Evolutionary conservation across 2,113 vertebrate species (phyloP).

Genomic region (Notarius lentiginosus): DNA sequence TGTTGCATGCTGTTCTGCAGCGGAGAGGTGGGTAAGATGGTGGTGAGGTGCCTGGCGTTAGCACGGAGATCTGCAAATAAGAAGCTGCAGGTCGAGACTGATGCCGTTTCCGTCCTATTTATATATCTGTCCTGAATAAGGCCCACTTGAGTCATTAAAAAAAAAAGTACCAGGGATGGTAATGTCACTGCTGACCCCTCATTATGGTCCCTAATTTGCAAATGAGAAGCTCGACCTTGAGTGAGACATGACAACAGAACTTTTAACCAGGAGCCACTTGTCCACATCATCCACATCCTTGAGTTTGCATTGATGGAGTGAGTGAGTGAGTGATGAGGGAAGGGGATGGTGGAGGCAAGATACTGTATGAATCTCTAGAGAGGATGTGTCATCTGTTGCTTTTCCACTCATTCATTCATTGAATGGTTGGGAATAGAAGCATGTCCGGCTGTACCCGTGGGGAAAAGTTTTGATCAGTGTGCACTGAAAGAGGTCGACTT

Average conservation of each 20-base stretch:
- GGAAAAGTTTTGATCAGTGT: no score
- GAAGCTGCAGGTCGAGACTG: conserved; percentile 7
- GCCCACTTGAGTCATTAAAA: neutral
- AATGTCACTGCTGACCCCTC: neutral
- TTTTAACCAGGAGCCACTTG: conserved; percentile 30
- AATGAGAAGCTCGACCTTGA: conserved; percentile 67
- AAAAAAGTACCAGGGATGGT: neutral
- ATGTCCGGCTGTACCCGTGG: no score
- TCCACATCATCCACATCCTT: conserved; percentile 4
- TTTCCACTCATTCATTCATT: neutral
- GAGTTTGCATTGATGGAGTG: conserved; percentile 18
- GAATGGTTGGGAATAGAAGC: neutral
- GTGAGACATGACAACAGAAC: conserved; percentile 16
- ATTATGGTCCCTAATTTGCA: conserved; percentile 20
- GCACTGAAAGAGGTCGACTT: no score
- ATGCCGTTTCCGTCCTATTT: conserved; percentile 53
- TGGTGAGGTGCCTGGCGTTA: neutral
- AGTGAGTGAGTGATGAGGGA: neutral
- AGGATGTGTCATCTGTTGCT: neutral
- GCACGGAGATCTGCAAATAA: neutral
- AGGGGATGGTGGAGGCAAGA: neutral
- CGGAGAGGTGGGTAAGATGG: neutral
- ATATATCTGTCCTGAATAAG: conserved; percentile 40
- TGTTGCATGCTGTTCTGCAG: conserved; percentile 61
- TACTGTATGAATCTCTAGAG: conserved; percentile 5